phyloP scores from a whole-genome alignment of 1,140 invertebrate species.

The Globodera rostochiensis region DNA sequence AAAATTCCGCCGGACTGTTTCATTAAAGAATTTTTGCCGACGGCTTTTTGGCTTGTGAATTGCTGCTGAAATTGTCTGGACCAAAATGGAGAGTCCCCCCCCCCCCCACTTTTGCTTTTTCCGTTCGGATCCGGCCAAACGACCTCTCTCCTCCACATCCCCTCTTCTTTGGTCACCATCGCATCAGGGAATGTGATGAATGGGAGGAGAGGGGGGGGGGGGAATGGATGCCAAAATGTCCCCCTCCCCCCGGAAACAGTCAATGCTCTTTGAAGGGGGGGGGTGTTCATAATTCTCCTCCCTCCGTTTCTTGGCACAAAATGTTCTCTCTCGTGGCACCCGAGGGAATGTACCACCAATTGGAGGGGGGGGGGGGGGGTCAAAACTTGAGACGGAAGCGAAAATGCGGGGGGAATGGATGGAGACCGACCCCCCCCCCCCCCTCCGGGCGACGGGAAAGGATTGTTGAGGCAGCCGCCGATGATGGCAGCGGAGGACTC shows the following conservation, averaged over 20 bases:
- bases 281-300: neutral
- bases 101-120: too few relatives aligned
- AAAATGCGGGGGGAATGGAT: neutral
- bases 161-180: too few relatives aligned
- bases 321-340: neutral
- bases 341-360: neutral
- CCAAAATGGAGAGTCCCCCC: too few relatives aligned
- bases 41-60: too few relatives aligned
- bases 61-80: too few relatives aligned
- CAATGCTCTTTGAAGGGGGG: neutral
- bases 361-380: neutral
- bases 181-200: too few relatives aligned
- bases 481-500: neutral
- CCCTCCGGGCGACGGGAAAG: neutral
- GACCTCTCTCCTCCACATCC: too few relatives aligned
- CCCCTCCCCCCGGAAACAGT: neutral
- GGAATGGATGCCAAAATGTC: neutral
- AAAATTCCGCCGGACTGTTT: too few relatives aligned
- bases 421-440: neutral
- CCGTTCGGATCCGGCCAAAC: too few relatives aligned
- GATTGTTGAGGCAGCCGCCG: neutral
- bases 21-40: too few relatives aligned
- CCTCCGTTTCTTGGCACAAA: neutral
- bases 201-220: too few relatives aligned
- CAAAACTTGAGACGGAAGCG: neutral